These are phyloP conservation scores for Toxostoma redivivum DNA, from an alignment of 2,113 vertebrate species.

Conservation along the genomic window DNA sequence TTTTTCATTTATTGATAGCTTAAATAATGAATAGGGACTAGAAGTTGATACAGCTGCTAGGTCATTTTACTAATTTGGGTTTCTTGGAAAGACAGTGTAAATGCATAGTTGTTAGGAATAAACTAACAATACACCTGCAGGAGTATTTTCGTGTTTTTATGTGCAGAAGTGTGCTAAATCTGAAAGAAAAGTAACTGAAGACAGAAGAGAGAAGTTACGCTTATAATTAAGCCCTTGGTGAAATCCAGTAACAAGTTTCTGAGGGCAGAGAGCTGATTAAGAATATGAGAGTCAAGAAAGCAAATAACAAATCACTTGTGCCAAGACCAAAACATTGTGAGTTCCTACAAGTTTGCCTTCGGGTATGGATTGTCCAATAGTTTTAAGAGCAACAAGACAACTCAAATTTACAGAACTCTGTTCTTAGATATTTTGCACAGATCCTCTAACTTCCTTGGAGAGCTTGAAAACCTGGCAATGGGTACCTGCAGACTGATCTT, in stretches of 20 bases:
- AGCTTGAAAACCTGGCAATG: background rate
- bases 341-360: background rate
- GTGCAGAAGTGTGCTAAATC: background rate
- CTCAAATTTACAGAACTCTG: background rate
- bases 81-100: background rate
- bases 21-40: background rate
- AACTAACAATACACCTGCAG: background rate
- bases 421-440: background rate
- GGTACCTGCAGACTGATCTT: background rate
- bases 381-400: background rate
- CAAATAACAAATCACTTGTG: background rate
- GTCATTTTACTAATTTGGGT: background rate
- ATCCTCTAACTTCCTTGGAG: background rate
- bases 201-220: background rate
- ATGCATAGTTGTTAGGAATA: background rate
- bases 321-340: background rate
- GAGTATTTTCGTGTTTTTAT: background rate
- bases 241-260: background rate
- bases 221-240: slow-evolving; percentile 2
- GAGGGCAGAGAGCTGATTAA: background rate
- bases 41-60: background rate
- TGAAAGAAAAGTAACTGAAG: background rate
- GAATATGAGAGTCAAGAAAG: background rate
- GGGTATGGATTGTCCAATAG: background rate
- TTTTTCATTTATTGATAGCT: background rate